These are phyloP conservation scores for Cartodere bifasciata DNA, from an alignment of 2,888 invertebrate species.

Conservation along the genomic window DNA sequence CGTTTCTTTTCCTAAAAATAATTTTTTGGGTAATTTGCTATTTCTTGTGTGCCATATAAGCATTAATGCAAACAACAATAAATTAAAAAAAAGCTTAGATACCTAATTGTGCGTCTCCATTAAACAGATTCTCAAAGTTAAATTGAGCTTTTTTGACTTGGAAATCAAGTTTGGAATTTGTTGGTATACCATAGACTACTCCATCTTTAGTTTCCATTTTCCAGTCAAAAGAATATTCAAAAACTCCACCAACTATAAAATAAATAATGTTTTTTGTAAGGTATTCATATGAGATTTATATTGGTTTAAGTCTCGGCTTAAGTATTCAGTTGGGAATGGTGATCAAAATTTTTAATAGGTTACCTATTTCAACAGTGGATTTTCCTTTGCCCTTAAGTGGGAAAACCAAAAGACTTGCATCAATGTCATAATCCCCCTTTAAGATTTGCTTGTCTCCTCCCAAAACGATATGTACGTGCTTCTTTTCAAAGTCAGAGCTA, in stretches of 20 bases:
- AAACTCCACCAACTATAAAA: constrained; percentile 5
- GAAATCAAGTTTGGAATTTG: constrained; percentile 3
- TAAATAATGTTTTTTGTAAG: too few species aligned
- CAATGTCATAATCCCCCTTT: constrained; percentile 45
- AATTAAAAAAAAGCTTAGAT: too few species aligned
- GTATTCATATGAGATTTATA: too few species aligned
- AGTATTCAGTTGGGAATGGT: too few species aligned
- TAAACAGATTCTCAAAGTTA: constrained; percentile 5
- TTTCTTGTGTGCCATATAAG: neutral
- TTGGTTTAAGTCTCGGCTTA: too few species aligned
- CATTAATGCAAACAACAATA: neutral
- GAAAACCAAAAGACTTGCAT: constrained; percentile 42
- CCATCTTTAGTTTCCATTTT: constrained; percentile 1
- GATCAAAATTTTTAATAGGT: too few species aligned
- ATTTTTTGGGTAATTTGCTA: neutral
- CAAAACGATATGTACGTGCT: too few species aligned
- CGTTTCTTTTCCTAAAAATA: constrained; percentile 7
- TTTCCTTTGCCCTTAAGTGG: constrained; percentile 47
- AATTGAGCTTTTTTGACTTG: neutral
- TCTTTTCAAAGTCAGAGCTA: too few species aligned
- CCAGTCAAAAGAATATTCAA: neutral
- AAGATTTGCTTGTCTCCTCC: too few species aligned
- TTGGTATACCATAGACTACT: neutral
- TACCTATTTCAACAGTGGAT: constrained; percentile 44
- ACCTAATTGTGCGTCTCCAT: constrained; percentile 8